Conservation (phyloP, 1,140 invertebrate genomes). For the Probaryconus sp. region DNA sequence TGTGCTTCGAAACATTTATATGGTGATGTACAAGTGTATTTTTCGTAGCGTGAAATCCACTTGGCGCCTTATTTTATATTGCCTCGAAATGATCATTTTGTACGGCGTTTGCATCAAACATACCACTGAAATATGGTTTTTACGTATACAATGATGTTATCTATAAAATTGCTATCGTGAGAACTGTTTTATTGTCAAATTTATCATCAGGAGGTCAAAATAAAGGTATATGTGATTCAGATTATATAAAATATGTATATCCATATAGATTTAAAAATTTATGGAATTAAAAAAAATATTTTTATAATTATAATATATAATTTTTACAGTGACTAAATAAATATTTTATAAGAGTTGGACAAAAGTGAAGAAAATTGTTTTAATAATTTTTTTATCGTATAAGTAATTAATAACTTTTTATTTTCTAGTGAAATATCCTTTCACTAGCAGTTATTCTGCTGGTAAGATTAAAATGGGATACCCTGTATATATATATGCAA, state of each 20-base stretch:
- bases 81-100: slow-evolving; percentile 18
- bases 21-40: slow-evolving; percentile 8
- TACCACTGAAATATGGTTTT: slow-evolving; percentile 26
- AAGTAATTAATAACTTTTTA: too few species aligned
- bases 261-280: too few species aligned
- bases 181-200: slow-evolving; percentile 6
- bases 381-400: too few species aligned
- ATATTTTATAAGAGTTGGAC: too few species aligned
- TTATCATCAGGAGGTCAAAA: slow-evolving; percentile 6
- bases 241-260: too few species aligned
- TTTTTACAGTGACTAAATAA: too few species aligned
- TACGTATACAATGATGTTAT: slow-evolving; percentile 26
- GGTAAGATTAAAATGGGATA: too few species aligned
- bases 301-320: too few species aligned
- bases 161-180: slow-evolving; percentile 15
- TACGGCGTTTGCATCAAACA: slow-evolving; percentile 8
- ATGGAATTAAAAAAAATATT: background rate
- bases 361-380: too few species aligned
- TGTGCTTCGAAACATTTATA: slow-evolving; percentile 3
- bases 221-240: slow-evolving; percentile 7
- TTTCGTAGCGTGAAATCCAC: slow-evolving; percentile 5
- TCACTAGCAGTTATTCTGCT: too few species aligned
- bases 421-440: too few species aligned
- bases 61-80: slow-evolving; percentile 13
- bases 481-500: too few species aligned